Evolutionary conservation across 2,888 invertebrate genomes (phyloP), one percentile per base, ranked within the genome.

Genomic region (Pristionchus entomophagus): DNA sequence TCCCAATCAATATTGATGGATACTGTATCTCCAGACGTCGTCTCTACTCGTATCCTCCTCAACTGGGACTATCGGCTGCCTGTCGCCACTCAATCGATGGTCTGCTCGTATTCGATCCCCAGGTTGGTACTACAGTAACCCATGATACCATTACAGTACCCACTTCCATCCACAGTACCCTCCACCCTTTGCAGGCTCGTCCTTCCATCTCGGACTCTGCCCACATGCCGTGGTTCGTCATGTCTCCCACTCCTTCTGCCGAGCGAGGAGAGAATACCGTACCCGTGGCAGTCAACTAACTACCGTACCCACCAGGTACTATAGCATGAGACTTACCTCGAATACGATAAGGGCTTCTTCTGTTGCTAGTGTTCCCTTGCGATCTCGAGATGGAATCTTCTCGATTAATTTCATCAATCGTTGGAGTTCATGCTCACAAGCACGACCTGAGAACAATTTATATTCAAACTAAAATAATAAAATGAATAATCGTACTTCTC

Each of bases 11-110:
- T 62, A 62, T 22, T 10, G 29, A 38, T 22, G 32, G 35, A 22
- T 73, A 73, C 73, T 12, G 73, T 73, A 73, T 14, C 26, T 49
- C 41, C 85, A 87, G 87, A 56, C 41, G 82, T n/a, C 73, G 85
- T 19, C 41, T 51, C 73, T 87, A 87, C 65, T 38, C 73, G 41
- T 88, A 84, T 49, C 86, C 86, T 35, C 69, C 86, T 29, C 83
- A 59, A 26, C 29, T 86, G 82, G 51, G 5, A n/a, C 65, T 88
- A 26, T 84, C 86, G 19, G 32, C 83, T 26, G 73, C 86, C 10
- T 87, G 85, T 56, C 83, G 86, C 12, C 49, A 83, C 22, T 53
- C 84, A 6, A 86, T 88, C 80, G 82, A 83, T 45, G 49, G n/a
- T 17, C 85, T 88, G 69, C 86, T 88, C 29, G 77, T 62, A 12